phyloP scores from a whole-genome alignment of 2,113 vertebrate species.

The Scolopax mira region DNA sequence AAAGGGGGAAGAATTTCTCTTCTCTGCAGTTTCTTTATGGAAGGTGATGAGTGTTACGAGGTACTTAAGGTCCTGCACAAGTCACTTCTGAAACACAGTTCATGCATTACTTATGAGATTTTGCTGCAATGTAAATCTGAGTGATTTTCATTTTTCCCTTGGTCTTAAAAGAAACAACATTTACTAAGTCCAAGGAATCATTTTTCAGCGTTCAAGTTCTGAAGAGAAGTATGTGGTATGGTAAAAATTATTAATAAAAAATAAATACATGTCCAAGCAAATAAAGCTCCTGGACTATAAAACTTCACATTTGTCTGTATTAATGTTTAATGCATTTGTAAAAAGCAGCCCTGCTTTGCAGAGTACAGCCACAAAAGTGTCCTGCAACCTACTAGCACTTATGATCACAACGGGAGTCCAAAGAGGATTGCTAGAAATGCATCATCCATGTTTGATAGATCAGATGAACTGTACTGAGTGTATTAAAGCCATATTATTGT shows the following conservation, averaged over 20 bases:
- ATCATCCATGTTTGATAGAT: constrained; percentile 34
- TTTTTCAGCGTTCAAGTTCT: constrained; percentile 64
- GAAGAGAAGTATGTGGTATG: constrained; percentile 50
- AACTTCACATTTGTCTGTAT: constrained; percentile 79
- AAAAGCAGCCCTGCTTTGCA: constrained; percentile 74
- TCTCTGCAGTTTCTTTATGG: neutral
- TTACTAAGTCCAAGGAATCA: constrained; percentile 59
- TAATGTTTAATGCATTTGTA: constrained; percentile 85
- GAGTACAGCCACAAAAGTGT: constrained; percentile 60
- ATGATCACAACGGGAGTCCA: constrained; percentile 63
- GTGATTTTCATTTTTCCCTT: constrained; percentile 60
- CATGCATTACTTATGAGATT: constrained; percentile 75
- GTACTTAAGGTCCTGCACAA: constrained; percentile 34
- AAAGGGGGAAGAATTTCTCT: neutral
- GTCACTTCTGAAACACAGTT: neutral
- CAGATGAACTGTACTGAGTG: neutral
- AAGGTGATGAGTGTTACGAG: constrained; percentile 20
- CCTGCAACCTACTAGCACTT: constrained; percentile 65
- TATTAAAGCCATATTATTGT: constrained; percentile 5
- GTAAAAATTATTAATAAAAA: constrained; percentile 81
- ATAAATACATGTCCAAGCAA: constrained; percentile 75
- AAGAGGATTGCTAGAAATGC: constrained; percentile 40
- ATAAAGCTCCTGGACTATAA: constrained; percentile 68
- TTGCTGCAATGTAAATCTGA: constrained; percentile 72
- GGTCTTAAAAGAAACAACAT: constrained; percentile 71